phyloP scores from a whole-genome alignment of 2,888 invertebrate species.

The Uropetala carovei region DNA sequence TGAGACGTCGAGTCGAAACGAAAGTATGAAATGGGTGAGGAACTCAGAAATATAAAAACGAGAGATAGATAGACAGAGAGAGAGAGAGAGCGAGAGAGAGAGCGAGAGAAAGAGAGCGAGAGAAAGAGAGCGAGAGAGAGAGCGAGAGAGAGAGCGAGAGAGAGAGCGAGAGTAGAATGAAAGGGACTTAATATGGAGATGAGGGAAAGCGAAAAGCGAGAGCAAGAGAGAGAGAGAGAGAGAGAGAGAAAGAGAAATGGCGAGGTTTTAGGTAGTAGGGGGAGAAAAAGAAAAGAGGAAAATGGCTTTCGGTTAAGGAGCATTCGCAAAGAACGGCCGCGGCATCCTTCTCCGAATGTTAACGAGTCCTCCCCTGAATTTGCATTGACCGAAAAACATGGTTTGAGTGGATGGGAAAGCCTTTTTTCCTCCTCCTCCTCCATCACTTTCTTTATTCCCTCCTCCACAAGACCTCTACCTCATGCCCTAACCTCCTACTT shows the following conservation, averaged over 20 bases:
- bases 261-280: neutral
- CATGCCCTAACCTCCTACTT: neutral
- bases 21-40: no score
- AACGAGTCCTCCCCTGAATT: conserved; percentile 3
- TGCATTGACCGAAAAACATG: conserved; percentile 35
- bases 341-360: neutral
- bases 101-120: no score
- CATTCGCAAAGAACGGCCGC: conserved; percentile 1
- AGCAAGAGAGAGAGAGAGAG: neutral
- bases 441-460: no score
- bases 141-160: no score
- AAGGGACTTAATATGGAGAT: neutral
- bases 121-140: no score
- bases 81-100: no score
- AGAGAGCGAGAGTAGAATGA: neutral
- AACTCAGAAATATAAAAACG: no score
- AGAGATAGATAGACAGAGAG: no score
- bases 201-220: neutral
- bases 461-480: neutral
- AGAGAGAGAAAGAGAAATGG: neutral
- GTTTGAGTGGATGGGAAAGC: conserved; percentile 19
- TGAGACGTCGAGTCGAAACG: no score
- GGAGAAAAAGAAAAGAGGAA: neutral
- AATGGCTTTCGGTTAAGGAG: conserved; percentile 29
- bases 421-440: neutral